phyloP scores from a whole-genome alignment of 1,140 invertebrate species.

The Saccostrea echinata region DNA sequence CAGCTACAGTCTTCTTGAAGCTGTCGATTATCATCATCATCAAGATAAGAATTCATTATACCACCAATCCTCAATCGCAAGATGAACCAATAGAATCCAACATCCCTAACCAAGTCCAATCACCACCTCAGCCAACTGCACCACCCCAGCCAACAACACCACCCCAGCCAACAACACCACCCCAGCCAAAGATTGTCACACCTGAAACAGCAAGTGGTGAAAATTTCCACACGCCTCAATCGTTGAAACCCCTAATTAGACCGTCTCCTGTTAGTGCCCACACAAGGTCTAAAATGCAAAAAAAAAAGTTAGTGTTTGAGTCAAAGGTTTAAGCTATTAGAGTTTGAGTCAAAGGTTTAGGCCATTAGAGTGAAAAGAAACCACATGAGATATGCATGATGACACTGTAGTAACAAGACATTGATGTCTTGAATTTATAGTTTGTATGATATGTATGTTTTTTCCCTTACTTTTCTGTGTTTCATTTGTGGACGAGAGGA shows the following conservation, averaged over 20 bases:
- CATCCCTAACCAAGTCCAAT: background rate
- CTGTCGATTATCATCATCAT: background rate
- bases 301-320: background rate
- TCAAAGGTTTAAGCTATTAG: background rate
- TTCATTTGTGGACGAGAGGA: background rate
- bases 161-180: background rate
- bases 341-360: background rate
- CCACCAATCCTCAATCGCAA: background rate
- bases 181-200: background rate
- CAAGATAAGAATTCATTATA: background rate
- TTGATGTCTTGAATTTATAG: background rate
- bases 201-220: background rate
- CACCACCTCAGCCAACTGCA: too few relatives aligned
- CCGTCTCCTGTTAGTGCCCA: background rate
- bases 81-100: background rate
- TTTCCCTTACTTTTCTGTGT: background rate
- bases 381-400: background rate
- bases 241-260: background rate
- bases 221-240: background rate
- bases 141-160: too few relatives aligned
- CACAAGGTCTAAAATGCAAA: background rate
- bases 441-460: background rate
- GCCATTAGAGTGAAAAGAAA: background rate
- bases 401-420: background rate
- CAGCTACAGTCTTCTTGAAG: background rate